phyloP scores from a whole-genome alignment of 2,797 vertebrate genomes.

The Mus caroli region DNA sequence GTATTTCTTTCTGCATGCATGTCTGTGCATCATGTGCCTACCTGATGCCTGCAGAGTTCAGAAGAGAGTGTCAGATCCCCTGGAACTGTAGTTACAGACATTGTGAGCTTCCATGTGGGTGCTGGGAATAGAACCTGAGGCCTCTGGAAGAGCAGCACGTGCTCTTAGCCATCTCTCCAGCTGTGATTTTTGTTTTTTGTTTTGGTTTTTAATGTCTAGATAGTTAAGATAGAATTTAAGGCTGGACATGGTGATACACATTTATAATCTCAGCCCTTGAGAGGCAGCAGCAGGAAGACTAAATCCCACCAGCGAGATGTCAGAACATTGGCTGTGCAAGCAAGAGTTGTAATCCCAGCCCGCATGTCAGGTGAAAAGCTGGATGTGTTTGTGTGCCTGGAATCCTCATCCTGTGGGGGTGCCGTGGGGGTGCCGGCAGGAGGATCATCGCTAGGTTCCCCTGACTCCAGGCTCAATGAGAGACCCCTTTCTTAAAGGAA shows the following conservation, averaged over 20 bases:
- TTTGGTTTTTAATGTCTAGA: not conserved
- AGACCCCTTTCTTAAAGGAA: not conserved
- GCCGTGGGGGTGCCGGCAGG: not conserved
- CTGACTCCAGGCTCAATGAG: not conserved
- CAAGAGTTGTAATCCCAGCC: not conserved
- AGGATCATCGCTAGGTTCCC: not conserved
- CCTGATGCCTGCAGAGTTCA: not conserved
- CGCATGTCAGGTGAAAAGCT: not conserved
- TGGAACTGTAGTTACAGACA: not conserved
- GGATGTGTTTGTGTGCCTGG: not conserved
- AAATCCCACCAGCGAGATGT: no score
- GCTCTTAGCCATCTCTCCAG: not conserved
- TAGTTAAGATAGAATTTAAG: constrained; percentile 1
- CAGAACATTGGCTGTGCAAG: not conserved
- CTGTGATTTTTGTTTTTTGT: not conserved
- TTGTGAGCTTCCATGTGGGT: not conserved
- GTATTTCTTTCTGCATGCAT: not conserved
- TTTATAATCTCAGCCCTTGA: not conserved
- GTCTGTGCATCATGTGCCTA: not conserved
- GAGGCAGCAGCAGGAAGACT: not conserved
- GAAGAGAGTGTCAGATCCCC: not conserved
- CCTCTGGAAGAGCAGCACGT: not conserved
- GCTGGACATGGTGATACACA: not conserved
- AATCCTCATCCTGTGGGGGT: not conserved
- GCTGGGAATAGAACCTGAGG: not conserved